A percentile compares a stretch with the other conserved stretches of the same genome.
phyloP scores from a whole-genome alignment of 2,113 vertebrate genomes.

The Neodontobutis hainanensis region DNA sequence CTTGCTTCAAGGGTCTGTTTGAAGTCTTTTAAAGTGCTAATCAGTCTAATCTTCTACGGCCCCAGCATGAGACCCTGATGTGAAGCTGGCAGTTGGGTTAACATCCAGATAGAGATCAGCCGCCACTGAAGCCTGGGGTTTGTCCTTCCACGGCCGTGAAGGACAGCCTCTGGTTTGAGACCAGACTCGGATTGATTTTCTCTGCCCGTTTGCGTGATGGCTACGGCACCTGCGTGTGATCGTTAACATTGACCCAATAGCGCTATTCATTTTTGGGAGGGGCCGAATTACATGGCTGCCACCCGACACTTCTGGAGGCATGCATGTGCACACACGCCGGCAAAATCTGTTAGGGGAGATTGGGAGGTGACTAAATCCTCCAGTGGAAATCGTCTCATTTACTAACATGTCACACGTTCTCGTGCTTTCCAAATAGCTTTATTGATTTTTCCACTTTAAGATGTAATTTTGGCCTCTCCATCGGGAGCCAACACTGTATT shows the following conservation, averaged over 20 bases:
- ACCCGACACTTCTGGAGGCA: background rate
- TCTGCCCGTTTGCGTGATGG: constrained; percentile 45
- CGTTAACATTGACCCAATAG: constrained; percentile 28
- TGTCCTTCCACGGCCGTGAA: constrained; percentile 68
- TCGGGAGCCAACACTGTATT: constrained; percentile 43
- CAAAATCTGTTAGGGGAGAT: background rate
- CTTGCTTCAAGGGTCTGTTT: background rate
- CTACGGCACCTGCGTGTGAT: constrained; percentile 37
- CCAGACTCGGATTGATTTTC: constrained; percentile 60
- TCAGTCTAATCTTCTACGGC: background rate
- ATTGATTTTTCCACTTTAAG: constrained; percentile 52
- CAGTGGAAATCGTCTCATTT: constrained; percentile 46
- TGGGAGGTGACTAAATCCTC: constrained; percentile 8
- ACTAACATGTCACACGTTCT: constrained; percentile 43
- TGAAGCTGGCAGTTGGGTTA: constrained; percentile 19
- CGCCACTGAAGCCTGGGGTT: constrained; percentile 44
- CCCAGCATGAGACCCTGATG: background rate
- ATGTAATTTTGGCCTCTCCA: constrained; percentile 28
- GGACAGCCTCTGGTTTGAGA: constrained; percentile 60
- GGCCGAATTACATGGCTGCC: background rate
- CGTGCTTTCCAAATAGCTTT: constrained; percentile 45
- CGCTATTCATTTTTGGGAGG: background rate
- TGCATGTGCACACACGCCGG: background rate
- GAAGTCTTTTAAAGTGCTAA: constrained; percentile 2
- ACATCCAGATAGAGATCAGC: constrained; percentile 59